phyloP scores from a whole-genome alignment of 2,797 vertebrate genomes.

The Micromesistius poutassou region DNA sequence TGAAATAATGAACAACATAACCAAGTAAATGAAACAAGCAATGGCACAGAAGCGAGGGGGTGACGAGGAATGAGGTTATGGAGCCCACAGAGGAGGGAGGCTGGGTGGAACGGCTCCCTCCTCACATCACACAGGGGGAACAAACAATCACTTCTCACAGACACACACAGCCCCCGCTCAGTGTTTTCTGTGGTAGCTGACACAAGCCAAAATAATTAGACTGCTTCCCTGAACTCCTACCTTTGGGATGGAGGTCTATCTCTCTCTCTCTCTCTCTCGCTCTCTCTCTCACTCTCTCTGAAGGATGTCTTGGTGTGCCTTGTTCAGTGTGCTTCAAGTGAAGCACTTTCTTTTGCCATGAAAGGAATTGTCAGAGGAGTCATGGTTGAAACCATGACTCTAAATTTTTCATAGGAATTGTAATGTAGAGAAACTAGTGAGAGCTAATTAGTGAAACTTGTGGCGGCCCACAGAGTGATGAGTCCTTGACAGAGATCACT shows the following conservation, averaged over 20 bases:
- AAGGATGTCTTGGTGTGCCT: not conserved
- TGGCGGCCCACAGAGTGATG: not conserved
- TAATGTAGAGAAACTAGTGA: not conserved
- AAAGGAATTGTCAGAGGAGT: not conserved
- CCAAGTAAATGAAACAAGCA: too few species aligned
- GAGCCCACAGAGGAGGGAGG: not conserved
- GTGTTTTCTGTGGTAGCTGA: not conserved
- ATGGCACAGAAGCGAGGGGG: not conserved
- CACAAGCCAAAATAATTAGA: slow-evolving; percentile 3
- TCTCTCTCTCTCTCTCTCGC: not conserved
- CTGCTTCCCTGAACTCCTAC: not conserved
- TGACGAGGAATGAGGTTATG: not conserved
- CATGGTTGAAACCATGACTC: not conserved
- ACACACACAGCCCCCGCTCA: not conserved
- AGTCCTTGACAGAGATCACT: not conserved
- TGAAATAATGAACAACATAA: not conserved
- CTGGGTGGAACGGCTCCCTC: not conserved
- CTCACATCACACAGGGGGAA: not conserved
- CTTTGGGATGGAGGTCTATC: not conserved
- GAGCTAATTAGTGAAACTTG: not conserved
- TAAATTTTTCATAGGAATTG: not conserved
- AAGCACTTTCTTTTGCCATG: not conserved
- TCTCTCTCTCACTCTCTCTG: not conserved
- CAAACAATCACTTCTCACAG: not conserved
- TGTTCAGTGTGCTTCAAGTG: not conserved